Evolutionary conservation across 2,797 vertebrate genomes (phyloP).

Genomic region (Poliocrania exsul): DNA sequence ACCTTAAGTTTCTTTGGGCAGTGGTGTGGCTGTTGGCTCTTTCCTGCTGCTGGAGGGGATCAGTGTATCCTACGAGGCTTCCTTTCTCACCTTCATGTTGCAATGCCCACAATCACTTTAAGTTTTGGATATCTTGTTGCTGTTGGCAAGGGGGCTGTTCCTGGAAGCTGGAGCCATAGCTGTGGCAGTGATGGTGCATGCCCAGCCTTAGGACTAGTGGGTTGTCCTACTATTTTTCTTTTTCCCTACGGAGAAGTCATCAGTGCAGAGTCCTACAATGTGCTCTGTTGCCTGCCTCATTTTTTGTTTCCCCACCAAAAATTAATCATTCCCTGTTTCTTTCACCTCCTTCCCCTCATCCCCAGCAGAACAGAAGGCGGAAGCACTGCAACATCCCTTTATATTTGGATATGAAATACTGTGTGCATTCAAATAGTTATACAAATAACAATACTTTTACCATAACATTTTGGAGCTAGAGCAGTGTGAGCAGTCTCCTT

Average conservation of each 20-base stretch:
- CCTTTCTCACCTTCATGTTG: background rate
- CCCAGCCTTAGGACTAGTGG: background rate
- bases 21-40: background rate
- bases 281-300: background rate
- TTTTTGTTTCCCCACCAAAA: background rate
- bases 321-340: background rate
- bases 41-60: background rate
- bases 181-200: rapidly evolving
- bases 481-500: background rate
- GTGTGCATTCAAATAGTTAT: background rate
- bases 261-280: background rate
- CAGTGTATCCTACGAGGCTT: rapidly evolving
- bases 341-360: background rate
- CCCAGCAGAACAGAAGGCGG: background rate
- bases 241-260: background rate
- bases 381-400: background rate
- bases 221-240: background rate
- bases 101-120: background rate
- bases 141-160: background rate
- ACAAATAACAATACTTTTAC: background rate
- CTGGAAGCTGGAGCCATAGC: background rate
- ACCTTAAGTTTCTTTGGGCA: background rate
- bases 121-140: background rate
- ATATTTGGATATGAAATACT: background rate
- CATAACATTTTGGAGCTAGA: background rate